These are phyloP conservation scores for Poecilia latipinna DNA, from an alignment of 2,113 vertebrate genomes.

Conservation along the genomic window DNA sequence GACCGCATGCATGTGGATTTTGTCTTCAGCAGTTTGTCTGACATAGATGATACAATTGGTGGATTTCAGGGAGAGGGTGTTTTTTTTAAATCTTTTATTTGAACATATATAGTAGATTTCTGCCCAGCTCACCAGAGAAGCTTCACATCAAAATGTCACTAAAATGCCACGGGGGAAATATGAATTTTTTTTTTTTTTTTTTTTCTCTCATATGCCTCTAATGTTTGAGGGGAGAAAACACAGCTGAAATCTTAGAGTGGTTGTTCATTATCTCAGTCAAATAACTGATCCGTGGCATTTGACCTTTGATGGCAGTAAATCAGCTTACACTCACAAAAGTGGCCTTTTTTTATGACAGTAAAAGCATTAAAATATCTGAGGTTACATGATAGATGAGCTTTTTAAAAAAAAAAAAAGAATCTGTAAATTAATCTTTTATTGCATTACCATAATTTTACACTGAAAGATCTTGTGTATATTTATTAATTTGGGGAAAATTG, in stretches of 20 bases:
- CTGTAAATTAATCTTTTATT: neutral
- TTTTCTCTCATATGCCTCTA: conserved; percentile 45
- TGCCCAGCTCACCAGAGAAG: conserved; percentile 62
- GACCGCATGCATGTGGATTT: conserved; percentile 52
- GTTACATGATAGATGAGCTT: neutral
- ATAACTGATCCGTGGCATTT: conserved; percentile 58
- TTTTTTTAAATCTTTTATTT: conserved; percentile 43
- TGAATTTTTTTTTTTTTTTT: conserved; percentile 54
- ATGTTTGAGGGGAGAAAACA: conserved; percentile 60
- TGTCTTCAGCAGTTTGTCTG: conserved; percentile 54
- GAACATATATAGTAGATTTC: conserved; percentile 67
- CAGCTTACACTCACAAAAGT: conserved; percentile 23
- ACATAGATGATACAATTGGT: conserved; percentile 57
- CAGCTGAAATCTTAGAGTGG: conserved; percentile 56
- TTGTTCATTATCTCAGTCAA: conserved; percentile 75
- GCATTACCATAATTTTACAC: no score
- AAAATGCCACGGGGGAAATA: conserved; percentile 82
- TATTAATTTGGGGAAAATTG: neutral
- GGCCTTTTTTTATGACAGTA: conserved; percentile 1
- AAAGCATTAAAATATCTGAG: neutral
- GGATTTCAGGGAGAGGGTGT: conserved; percentile 37
- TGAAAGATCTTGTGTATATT: no score
- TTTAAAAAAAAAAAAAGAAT: neutral
- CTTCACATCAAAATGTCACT: conserved; percentile 81
- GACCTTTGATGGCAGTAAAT: conserved; percentile 33